Percentiles rank a stretch among this genome's conserved stretches.
Evolutionary conservation across 2,797 vertebrate species (phyloP).

Genomic region (Acanthurus tractus): DNA sequence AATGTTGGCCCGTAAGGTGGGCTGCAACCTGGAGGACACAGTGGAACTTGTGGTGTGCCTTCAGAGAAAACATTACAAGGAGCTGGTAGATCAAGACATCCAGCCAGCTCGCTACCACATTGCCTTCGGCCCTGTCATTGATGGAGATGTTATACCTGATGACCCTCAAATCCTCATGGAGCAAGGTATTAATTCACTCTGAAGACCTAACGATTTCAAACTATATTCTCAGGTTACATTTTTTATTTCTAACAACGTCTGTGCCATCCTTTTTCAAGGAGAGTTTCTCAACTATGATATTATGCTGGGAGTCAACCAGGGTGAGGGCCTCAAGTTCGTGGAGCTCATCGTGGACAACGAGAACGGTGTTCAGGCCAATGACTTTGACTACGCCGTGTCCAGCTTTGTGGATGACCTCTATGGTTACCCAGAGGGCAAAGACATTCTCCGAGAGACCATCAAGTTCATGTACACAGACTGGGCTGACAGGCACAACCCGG

Average conservation of each 20-base stretch:
- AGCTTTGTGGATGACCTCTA: slow-evolving; percentile 99
- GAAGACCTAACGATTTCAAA: background rate
- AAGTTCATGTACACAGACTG: slow-evolving; percentile 99
- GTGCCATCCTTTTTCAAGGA: slow-evolving; percentile 70
- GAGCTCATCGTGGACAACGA: slow-evolving; percentile 98
- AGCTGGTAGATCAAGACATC: slow-evolving; percentile 99
- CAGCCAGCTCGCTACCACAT: slow-evolving; percentile 98
- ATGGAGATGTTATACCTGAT: slow-evolving; percentile 98
- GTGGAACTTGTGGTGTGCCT: slow-evolving; percentile 96
- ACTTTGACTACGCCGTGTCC: slow-evolving; percentile 99
- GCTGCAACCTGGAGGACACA: slow-evolving; percentile 97
- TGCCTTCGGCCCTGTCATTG: slow-evolving; percentile 98
- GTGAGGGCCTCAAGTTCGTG: slow-evolving; percentile 97
- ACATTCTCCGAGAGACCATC: slow-evolving; percentile 97
- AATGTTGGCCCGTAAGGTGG: slow-evolving; percentile 97
- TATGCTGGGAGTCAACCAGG: slow-evolving; percentile 99
- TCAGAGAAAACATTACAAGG: slow-evolving; percentile 97
- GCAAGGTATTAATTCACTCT: slow-evolving; percentile 82
- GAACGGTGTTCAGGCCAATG: slow-evolving; percentile 97
- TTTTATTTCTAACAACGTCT: slow-evolving; percentile 1
- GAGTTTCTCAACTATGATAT: slow-evolving; percentile 99
- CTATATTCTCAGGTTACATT: background rate
- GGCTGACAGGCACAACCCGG: slow-evolving; percentile 97
- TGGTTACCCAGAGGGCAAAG: slow-evolving; percentile 98
- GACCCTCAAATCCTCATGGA: slow-evolving; percentile 99